These are phyloP conservation scores for Drosophila kanekoi DNA, from an alignment of 2,888 invertebrate genomes.

Conservation along the genomic window DNA sequence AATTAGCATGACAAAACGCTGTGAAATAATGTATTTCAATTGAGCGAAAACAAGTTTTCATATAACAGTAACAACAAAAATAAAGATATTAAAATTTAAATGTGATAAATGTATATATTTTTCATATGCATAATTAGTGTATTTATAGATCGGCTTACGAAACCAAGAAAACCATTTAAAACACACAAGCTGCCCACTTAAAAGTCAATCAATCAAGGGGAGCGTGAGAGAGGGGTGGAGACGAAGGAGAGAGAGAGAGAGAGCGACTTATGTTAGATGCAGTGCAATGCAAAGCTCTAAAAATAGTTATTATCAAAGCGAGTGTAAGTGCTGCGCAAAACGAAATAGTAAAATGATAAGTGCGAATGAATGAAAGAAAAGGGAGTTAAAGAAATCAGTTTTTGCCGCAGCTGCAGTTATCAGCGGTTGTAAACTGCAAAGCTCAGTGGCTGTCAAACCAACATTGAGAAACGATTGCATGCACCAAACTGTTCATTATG, in stretches of 20 bases:
- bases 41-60: conserved; percentile 50
- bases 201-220: conserved; percentile 43
- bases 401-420: conserved; percentile 19
- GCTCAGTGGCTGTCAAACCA: conserved; percentile 10
- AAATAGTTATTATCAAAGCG: conserved; percentile 69
- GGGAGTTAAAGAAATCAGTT: conserved; percentile 19
- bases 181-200: conserved; percentile 13
- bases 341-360: conserved; percentile 37
- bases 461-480: neutral
- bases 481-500: neutral
- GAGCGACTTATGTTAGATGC: conserved; percentile 1
- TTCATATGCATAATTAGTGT: conserved; percentile 16
- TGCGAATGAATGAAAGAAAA: conserved; percentile 28
- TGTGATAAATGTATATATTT: conserved; percentile 17
- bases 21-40: conserved; percentile 25
- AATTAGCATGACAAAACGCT: conserved; percentile 41
- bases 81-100: conserved; percentile 56
- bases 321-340: conserved; percentile 34
- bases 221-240: neutral
- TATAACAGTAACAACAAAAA: conserved; percentile 20
- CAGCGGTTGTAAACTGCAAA: conserved; percentile 8
- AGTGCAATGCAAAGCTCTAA: conserved; percentile 49
- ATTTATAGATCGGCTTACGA: conserved; percentile 50
- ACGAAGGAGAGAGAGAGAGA: conserved; percentile 1
- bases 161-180: conserved; percentile 43